Evolutionary conservation across 1,140 invertebrate genomes (phyloP).

Genomic region (Rhopalosiphum padi): DNA sequence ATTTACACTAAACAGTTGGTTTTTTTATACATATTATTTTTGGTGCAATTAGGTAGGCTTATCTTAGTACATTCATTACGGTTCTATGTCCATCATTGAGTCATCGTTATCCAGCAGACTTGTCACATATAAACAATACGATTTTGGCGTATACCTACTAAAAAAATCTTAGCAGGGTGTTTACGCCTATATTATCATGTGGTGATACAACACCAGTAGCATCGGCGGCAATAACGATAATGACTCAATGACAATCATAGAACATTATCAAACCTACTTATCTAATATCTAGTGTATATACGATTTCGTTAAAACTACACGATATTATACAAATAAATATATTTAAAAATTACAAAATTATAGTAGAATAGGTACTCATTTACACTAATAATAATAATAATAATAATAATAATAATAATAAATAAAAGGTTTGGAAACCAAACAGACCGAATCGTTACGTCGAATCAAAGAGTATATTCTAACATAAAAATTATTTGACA

Average conservation of each 20-base stretch:
- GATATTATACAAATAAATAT: slow-evolving; percentile 46
- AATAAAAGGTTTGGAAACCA: slow-evolving; percentile 38
- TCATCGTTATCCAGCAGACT: not conserved
- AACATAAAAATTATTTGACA: slow-evolving; percentile 10
- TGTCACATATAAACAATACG: not conserved
- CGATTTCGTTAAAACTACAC: slow-evolving; percentile 42
- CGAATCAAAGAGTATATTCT: not conserved
- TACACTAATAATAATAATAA: slow-evolving; percentile 39
- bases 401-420: slow-evolving; percentile 46
- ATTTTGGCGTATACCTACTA: not conserved
- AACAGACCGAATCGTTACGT: slow-evolving; percentile 16
- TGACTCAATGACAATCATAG: not conserved
- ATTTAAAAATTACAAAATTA: slow-evolving; percentile 54
- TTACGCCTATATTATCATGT: not conserved
- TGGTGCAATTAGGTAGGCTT: slow-evolving; percentile 54
- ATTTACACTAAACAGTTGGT: slow-evolving; percentile 54
- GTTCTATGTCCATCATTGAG: not conserved
- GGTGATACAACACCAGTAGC: not conserved
- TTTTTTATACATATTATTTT: slow-evolving; percentile 49
- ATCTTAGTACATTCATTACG: slow-evolving; percentile 42
- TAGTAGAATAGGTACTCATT: slow-evolving; percentile 43
- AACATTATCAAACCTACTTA: slow-evolving; percentile 46
- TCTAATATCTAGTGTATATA: slow-evolving; percentile 32
- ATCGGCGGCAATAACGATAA: not conserved
- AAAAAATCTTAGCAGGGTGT: not conserved